Evolutionary conservation across 2,113 vertebrate genomes (phyloP).

Genomic region (Sciurus niger): DNA sequence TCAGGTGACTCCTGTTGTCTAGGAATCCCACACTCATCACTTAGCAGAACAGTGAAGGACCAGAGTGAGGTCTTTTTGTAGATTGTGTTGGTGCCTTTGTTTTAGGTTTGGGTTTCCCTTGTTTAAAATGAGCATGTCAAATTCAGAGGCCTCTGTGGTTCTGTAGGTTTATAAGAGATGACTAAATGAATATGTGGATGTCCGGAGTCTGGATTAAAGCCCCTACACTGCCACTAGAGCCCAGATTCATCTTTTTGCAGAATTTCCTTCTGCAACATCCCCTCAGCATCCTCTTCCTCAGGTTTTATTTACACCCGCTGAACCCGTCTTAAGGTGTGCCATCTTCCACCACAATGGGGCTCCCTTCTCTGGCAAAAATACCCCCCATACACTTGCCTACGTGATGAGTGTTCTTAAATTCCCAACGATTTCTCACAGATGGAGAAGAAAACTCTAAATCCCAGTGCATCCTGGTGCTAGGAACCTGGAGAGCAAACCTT

Average conservation of each 20-base stretch:
- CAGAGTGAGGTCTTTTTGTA: neutral
- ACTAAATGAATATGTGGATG: neutral
- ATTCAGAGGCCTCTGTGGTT: neutral
- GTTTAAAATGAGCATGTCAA: neutral
- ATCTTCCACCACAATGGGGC: neutral
- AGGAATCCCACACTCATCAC: neutral
- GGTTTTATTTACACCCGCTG: neutral
- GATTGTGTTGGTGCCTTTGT: neutral
- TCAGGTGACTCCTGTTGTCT: neutral
- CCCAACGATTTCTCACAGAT: neutral
- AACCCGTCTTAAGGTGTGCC: neutral
- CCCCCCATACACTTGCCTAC: neutral
- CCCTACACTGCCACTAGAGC: fast-evolving
- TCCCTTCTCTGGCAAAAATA: neutral
- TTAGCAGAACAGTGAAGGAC: neutral
- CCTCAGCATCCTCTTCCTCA: neutral
- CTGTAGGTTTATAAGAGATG: neutral
- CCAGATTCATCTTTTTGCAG: neutral
- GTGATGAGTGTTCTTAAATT: neutral
- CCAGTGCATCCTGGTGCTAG: neutral
- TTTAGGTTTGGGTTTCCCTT: neutral
- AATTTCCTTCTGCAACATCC: neutral
- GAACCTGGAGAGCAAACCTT: neutral
- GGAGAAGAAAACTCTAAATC: neutral
- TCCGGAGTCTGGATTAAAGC: neutral